Percentiles rank a stretch among this genome's conserved stretches.
Conservation (phyloP, 1,140 invertebrate genomes). For the Apis mellifera region Amel_HAv3.1 CM009936.2:7324001-7324500, state of each 20-base stretch:
- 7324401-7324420: slow-evolving; percentile 92
- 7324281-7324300: slow-evolving; percentile 26
- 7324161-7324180: slow-evolving; percentile 90
- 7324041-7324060: slow-evolving; percentile 83
- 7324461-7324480: slow-evolving; percentile 90
- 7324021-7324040: background rate
- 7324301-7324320: slow-evolving; percentile 82
- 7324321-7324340: slow-evolving; percentile 78
- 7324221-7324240: background rate
- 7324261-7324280: no score
- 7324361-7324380: slow-evolving; percentile 89
- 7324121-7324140: slow-evolving; percentile 86
- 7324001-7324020: slow-evolving; percentile 24
- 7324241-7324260: no score
- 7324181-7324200: slow-evolving; percentile 83
- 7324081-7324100: slow-evolving; percentile 94
- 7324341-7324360: slow-evolving; percentile 86
- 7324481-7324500: slow-evolving; percentile 80
- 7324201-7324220: background rate
- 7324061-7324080: slow-evolving; percentile 91
- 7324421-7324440: slow-evolving; percentile 95
- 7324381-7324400: slow-evolving; percentile 88
- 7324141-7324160: slow-evolving; percentile 89
- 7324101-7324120: slow-evolving; percentile 91
- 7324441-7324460: slow-evolving; percentile 87